These are phyloP conservation scores for Troides helena DNA, from an alignment of 2,888 invertebrate genomes.

Conservation along the genomic window DNA sequence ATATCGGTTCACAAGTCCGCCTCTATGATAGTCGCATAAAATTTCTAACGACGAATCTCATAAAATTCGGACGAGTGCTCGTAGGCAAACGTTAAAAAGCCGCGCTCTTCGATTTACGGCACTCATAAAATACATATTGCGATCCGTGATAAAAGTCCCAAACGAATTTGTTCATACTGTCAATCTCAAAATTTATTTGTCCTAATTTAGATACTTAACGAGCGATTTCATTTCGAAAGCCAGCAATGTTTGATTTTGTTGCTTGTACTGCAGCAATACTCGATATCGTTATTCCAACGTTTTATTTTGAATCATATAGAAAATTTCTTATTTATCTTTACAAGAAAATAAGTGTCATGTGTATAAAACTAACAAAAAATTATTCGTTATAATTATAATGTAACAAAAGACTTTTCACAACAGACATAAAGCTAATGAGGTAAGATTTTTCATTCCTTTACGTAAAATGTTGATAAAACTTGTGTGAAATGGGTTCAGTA, in stretches of 20 bases:
- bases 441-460: no score
- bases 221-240: slow-evolving; percentile 6
- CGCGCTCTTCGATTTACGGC: slow-evolving; percentile 74
- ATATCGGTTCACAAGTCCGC: slow-evolving; percentile 52
- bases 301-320: not conserved
- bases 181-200: slow-evolving; percentile 63
- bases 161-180: slow-evolving; percentile 63
- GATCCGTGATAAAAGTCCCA: slow-evolving; percentile 74
- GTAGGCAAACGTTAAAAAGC: slow-evolving; percentile 76
- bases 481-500: no score
- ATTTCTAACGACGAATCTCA: slow-evolving; percentile 66
- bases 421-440: no score
- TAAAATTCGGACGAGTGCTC: slow-evolving; percentile 70
- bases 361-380: no score
- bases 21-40: slow-evolving; percentile 62
- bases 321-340: not conserved
- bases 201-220: slow-evolving; percentile 24
- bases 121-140: slow-evolving; percentile 79
- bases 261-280: slow-evolving; percentile 16
- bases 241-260: slow-evolving; percentile 15
- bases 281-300: not conserved
- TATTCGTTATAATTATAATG: no score
- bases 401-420: no score
- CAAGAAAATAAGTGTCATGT: no score
- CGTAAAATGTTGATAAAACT: no score